Base-by-base conservation (phyloP, 2,113 vertebrate species). In the Xiphophorus maculatus region DNA sequence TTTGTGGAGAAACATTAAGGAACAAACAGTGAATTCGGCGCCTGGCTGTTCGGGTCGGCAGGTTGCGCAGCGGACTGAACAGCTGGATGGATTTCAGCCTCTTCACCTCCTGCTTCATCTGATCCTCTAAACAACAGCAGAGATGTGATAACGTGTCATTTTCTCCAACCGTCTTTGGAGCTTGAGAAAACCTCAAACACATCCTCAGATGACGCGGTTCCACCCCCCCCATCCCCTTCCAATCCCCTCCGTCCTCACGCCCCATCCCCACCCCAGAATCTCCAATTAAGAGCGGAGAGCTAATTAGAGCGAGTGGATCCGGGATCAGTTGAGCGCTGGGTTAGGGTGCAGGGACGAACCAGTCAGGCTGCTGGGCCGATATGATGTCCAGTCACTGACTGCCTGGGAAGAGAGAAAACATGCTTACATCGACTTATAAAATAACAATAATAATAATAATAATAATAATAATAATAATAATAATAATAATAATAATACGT, bases 261-360 rank as follows among this genome's bases (percentile, higher is more conserved):
- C 35, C 51, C 69, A 44, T 70, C 68, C 35, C 60, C 76, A 77
- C 51, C 84, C 73, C 51, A 58, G 9, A 58, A 58, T 58, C 19
- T 58, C 91, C 92, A 93, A 93, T 93, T 95, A 94, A 91, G 85
- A 90, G 89, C 78, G 86, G 83, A 76, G 90, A 89, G 93, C 93
- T 94, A 94, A 94, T 95, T 95, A 94, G 80, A 74, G 71, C 14
- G 81, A 82, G 82, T 81, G 75, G 84, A 85, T 90, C 88, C 80
- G 74, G 82, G 87, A 86, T 86, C 83, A 63, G 85, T 35, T 70
- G 15, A 78, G 79, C 54, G 35, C 64, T 77, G 73, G 28, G 28
- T 28, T 28, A 28, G 28, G 28, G 28, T 63, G 8, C 71, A 69
- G 37, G 71, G 19, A 65, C 12, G 28, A 44, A 73, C 19, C 37